Conservation (phyloP, 2,113 vertebrate genomes). For the Otolemur garnettii region DNA sequence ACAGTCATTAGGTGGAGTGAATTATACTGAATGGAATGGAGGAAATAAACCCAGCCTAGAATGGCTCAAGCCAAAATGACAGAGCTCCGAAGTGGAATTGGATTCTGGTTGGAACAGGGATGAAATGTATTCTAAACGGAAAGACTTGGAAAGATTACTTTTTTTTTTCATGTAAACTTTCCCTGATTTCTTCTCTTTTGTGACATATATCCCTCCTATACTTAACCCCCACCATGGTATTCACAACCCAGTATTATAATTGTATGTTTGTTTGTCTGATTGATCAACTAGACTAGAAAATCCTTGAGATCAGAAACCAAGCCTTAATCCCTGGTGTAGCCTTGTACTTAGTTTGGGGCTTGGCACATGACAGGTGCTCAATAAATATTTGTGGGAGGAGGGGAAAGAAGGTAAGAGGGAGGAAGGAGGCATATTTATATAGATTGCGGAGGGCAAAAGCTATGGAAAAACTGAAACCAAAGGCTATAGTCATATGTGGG, state of each 20-base stretch:
- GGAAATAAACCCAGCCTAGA: not conserved
- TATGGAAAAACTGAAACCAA: not conserved
- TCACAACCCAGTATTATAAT: not conserved
- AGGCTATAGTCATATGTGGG: not conserved
- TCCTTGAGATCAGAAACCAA: not conserved
- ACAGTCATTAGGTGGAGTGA: not conserved
- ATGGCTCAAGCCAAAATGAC: conserved; percentile 23
- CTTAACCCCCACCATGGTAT: not conserved
- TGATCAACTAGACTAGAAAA: not conserved
- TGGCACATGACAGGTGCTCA: not conserved
- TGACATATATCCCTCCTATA: not conserved
- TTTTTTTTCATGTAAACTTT: conserved; percentile 10
- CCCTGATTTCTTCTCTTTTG: not conserved
- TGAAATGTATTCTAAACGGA: not conserved
- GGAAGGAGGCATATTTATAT: not conserved
- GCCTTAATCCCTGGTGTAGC: not conserved
- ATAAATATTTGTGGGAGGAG: not conserved
- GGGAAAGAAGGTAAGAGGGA: not conserved
- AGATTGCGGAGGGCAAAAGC: not conserved
- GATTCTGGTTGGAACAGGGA: not conserved
- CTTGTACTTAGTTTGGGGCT: not conserved
- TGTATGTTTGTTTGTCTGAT: not conserved
- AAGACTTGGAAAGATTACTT: not conserved
- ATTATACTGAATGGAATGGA: conserved; percentile 10
- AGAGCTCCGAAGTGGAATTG: not conserved